Conservation (phyloP, 2,113 vertebrate genomes). For the Microtus oregoni region DNA sequence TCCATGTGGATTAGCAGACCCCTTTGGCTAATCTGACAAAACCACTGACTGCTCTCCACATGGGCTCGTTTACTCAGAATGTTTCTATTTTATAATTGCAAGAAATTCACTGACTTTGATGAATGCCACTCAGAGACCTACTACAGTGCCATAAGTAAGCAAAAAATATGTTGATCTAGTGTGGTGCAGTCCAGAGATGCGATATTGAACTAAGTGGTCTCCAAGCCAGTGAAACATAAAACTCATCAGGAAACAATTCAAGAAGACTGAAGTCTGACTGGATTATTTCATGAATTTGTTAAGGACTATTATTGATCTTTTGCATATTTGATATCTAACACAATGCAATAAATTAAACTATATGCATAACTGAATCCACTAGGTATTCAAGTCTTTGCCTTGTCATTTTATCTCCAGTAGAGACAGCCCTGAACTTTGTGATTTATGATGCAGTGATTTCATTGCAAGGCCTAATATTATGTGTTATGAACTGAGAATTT, state of each 20-base stretch:
- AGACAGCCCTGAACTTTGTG: slow-evolving; percentile 21
- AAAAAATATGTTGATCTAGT: background rate
- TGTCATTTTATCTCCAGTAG: background rate
- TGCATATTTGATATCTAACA: slow-evolving; percentile 26
- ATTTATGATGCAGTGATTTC: background rate
- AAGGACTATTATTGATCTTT: background rate
- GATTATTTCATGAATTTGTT: slow-evolving; percentile 29
- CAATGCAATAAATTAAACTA: background rate
- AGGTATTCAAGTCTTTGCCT: background rate
- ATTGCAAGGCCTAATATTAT: background rate
- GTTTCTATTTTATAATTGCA: background rate
- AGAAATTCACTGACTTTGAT: background rate
- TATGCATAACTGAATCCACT: background rate
- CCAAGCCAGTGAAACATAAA: background rate
- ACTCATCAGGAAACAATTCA: background rate
- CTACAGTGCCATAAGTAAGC: background rate
- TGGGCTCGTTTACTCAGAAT: background rate
- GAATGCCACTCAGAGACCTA: background rate
- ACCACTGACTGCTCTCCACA: background rate
- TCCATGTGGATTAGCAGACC: background rate
- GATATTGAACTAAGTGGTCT: background rate
- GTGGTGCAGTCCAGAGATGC: too few relatives aligned
- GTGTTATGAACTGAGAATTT: background rate
- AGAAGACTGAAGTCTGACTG: background rate
- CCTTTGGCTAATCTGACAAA: slow-evolving; percentile 1